phyloP scores from a whole-genome alignment of 2,888 invertebrate genomes.

The Allygus modestus region DNA sequence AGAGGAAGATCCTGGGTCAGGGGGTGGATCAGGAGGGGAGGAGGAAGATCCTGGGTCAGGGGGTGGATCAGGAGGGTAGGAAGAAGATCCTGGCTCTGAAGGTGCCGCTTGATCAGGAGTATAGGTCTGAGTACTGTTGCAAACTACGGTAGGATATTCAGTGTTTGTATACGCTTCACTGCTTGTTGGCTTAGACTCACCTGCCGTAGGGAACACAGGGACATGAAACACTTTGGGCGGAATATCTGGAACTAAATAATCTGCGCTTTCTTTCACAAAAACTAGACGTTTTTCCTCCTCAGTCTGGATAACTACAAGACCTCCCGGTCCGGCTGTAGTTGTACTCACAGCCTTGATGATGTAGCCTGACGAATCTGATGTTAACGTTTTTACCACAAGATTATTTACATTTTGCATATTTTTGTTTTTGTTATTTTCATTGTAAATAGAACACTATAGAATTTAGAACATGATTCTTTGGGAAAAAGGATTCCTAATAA shows the following conservation, averaged over 20 bases:
- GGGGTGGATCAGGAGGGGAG: not conserved
- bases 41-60: not conserved
- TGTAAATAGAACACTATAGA: not conserved
- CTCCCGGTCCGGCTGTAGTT: constrained; percentile 44
- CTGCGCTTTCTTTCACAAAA: constrained; percentile 20
- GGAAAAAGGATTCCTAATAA: not conserved
- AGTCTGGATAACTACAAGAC: constrained; percentile 38
- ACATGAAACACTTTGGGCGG: constrained; percentile 33
- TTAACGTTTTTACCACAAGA: constrained; percentile 25
- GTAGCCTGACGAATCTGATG: constrained; percentile 36
- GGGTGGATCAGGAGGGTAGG: not conserved
- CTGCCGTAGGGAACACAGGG: constrained; percentile 14
- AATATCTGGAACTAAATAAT: not conserved
- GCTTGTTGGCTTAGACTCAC: not conserved
- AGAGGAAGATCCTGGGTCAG: not conserved
- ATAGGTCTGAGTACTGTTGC: not conserved
- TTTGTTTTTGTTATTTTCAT: not conserved
- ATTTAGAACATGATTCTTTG: constrained; percentile 3
- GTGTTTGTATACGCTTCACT: constrained; percentile 34
- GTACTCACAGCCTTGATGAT: constrained; percentile 28
- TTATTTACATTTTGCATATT: constrained; percentile 47
- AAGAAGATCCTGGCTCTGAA: not conserved
- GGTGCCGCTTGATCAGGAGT: no score
- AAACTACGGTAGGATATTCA: not conserved
- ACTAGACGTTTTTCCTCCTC: constrained; percentile 49